Conservation (phyloP, 1,140 invertebrate genomes). For the Limonius californicus region DNA sequence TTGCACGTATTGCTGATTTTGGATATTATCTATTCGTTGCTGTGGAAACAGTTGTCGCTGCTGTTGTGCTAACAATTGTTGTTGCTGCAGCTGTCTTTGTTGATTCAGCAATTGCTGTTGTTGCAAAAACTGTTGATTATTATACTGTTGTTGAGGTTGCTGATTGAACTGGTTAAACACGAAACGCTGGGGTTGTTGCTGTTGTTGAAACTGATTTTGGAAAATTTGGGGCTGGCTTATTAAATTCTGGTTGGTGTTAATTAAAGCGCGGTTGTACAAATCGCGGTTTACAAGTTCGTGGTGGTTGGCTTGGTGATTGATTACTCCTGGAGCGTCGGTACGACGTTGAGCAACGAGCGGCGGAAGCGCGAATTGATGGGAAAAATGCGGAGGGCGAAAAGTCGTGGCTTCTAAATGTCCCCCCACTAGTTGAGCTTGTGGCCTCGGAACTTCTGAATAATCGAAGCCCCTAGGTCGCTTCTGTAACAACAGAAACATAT, state of each 20-base stretch:
- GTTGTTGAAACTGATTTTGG: slow-evolving; percentile 16
- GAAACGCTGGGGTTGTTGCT: slow-evolving; percentile 20
- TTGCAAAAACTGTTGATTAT: not conserved
- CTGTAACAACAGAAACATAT: slow-evolving; percentile 44
- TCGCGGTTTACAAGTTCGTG: slow-evolving; percentile 22
- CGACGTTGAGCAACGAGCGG: slow-evolving; percentile 3
- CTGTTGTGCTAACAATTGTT: slow-evolving; percentile 25
- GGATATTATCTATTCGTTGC: slow-evolving; percentile 15
- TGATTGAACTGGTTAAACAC: not conserved
- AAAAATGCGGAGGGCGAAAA: slow-evolving; percentile 35
- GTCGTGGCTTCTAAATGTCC: slow-evolving; percentile 43
- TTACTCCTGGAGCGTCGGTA: not conserved
- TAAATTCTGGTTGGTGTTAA: slow-evolving; percentile 25
- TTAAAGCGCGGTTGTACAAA: slow-evolving; percentile 21
- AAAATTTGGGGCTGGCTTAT: slow-evolving; percentile 23
- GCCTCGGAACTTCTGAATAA: slow-evolving; percentile 31
- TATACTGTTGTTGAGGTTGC: not conserved
- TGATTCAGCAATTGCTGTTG: slow-evolving; percentile 3
- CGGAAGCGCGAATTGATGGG: slow-evolving; percentile 20
- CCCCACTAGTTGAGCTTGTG: slow-evolving; percentile 34
- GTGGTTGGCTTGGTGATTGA: slow-evolving; percentile 6
- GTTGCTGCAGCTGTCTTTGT: slow-evolving; percentile 15
- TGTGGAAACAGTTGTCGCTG: slow-evolving; percentile 18
- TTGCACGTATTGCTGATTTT: not conserved
- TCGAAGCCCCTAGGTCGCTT: slow-evolving; percentile 38